A percentile compares a stretch with the other conserved stretches of the same genome.
These are phyloP conservation scores for Tetragnatha montana DNA, from an alignment of 2,888 invertebrate species.

Conservation along the genomic window DNA sequence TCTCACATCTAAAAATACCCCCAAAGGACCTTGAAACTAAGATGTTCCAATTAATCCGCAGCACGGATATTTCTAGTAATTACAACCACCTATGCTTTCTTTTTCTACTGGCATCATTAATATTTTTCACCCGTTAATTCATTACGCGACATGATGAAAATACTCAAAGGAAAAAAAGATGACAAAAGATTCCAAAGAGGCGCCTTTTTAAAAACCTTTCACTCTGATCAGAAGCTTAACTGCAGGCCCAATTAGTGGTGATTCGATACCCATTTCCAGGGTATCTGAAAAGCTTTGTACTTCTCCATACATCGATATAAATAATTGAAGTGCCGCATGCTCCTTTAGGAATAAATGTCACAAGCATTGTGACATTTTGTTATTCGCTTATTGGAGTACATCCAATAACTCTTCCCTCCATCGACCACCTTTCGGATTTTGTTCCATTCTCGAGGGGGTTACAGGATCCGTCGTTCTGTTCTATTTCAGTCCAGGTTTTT, in stretches of 20 bases:
- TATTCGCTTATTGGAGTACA: neutral
- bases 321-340: neutral
- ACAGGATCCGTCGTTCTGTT: neutral
- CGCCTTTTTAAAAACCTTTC: neutral
- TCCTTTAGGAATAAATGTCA: neutral
- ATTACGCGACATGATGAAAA: neutral
- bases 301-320: neutral
- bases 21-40: too few relatives aligned
- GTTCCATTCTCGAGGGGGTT: neutral
- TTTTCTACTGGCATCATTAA: neutral
- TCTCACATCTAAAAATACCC: too few relatives aligned
- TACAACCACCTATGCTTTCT: neutral
- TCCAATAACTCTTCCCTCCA: neutral
- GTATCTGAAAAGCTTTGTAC: neutral
- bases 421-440: neutral
- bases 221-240: too few relatives aligned
- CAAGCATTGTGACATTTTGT: neutral
- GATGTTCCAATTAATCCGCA: too few relatives aligned
- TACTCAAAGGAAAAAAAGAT: neutral
- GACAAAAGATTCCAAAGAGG: neutral
- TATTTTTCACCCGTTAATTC: neutral
- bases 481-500: neutral
- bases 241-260: too few relatives aligned
- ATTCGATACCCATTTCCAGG: too few relatives aligned
- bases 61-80: neutral